These are phyloP conservation scores for Corynorhinus townsendii DNA, from an alignment of 2,113 vertebrate species.

Conservation along the genomic window DNA sequence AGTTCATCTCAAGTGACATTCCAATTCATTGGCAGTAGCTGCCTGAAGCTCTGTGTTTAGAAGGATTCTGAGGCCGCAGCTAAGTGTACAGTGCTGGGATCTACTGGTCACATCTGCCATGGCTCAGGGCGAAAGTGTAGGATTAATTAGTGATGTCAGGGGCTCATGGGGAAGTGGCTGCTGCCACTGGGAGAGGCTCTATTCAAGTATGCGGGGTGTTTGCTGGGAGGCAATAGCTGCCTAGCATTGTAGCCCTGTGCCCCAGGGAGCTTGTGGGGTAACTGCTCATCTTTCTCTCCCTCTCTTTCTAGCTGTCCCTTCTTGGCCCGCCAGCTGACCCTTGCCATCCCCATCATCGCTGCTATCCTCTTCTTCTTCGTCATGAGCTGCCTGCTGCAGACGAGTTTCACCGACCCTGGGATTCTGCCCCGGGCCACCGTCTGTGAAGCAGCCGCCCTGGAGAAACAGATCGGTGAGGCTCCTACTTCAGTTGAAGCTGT, in stretches of 20 bases:
- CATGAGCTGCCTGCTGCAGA: slow-evolving; percentile 91
- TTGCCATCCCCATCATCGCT: slow-evolving; percentile 93
- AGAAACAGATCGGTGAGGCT: slow-evolving; percentile 92
- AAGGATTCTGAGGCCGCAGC: background rate
- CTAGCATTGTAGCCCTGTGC: background rate
- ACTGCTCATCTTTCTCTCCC: slow-evolving; percentile 25
- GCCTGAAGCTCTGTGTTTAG: background rate
- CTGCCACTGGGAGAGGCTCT: background rate
- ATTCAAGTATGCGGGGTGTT: background rate
- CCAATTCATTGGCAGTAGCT: background rate
- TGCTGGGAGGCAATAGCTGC: background rate
- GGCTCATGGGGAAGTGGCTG: too few relatives aligned
- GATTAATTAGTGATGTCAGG: background rate
- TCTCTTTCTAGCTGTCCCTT: slow-evolving; percentile 90
- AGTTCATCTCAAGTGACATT: background rate
- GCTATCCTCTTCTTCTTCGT: slow-evolving; percentile 93
- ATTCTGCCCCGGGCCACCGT: slow-evolving; percentile 94
- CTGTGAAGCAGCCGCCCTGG: slow-evolving; percentile 93
- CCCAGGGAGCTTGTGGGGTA: background rate
- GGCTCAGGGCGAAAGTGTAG: background rate
- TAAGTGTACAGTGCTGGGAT: background rate
- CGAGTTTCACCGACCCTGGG: slow-evolving; percentile 95
- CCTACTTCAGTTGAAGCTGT: background rate
- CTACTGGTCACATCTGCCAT: background rate
- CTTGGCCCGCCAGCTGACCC: slow-evolving; percentile 88